Evolutionary conservation across 30 jellyfish, hydroid and myxozoan species (phyloP).

Genomic region (Turritopsis rubra): DNA sequence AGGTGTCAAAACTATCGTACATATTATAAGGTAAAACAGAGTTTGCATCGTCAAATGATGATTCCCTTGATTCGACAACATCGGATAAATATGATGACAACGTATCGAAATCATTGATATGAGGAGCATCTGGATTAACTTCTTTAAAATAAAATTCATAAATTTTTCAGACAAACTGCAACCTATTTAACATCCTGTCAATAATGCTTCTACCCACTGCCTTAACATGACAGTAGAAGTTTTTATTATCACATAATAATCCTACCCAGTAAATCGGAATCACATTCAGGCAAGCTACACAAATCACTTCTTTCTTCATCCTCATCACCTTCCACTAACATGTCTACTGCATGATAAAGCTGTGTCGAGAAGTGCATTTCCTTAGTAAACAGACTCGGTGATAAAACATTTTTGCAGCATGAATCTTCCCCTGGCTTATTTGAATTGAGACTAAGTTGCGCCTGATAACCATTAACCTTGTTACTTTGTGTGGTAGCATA

Average conservation of each 20-base stretch:
- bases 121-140: conserved; percentile 24
- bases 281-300: conserved; percentile 26
- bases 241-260: too few species aligned
- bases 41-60: not conserved
- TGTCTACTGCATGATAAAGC: not conserved
- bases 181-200: too few species aligned
- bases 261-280: conserved; percentile 26
- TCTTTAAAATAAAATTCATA: not conserved
- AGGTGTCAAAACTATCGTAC: not conserved
- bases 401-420: not conserved
- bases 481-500: not conserved
- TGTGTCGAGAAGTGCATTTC: not conserved
- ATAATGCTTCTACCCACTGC: too few species aligned
- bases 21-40: not conserved
- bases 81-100: not conserved
- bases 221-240: too few species aligned
- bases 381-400: not conserved
- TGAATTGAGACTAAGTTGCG: not conserved
- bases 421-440: not conserved
- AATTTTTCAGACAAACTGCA: not conserved
- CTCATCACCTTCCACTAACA: conserved; percentile 2
- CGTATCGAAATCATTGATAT: not conserved
- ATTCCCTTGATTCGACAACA: not conserved
- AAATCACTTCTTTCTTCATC: conserved; percentile 14
- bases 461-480: not conserved